Evolutionary conservation across 2,797 vertebrate genomes (phyloP), one percentile per base, ranked within the genome.

Genomic region (Phrynocephalus guinanensis): DNA sequence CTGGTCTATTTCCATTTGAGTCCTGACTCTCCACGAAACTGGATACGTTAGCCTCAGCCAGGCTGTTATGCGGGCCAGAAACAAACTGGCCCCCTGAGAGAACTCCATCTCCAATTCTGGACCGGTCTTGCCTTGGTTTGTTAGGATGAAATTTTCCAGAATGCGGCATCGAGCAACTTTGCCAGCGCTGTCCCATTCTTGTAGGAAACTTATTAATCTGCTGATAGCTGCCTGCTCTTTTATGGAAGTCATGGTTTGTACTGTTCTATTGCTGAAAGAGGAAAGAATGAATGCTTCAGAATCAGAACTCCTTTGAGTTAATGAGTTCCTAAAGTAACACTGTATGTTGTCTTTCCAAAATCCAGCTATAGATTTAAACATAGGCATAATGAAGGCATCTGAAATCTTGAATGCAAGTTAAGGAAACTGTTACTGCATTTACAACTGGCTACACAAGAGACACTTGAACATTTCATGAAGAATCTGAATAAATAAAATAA

Each of bases 31-130:
- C 82, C 79, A 72, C 71, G 67, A 76, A 88, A 95, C 96, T 94
- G 95, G 97, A 98, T 98, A 98, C 96, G 93, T 96, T 89, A 98
- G 96, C 92, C 97, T 97, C 76, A 98, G 96, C 96, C 97, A 98
- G 10, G 97, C 96, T 33, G 95, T 98, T 84, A 98, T 86, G 71
- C 97, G 96, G 60, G 97, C 96, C 91, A 99, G 95, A 89, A 99
- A 98, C 88, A 98, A 96, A 90, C 97, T 98, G 92, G 96, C 95
- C 38, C 97, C 96, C 88, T 98, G 97, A 16, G 97, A 97, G 83
- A 99, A 98, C 91, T 97, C 95, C 88, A 96, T 92, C 94, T 98
- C 97, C 94, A 98, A 92, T 85, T 98, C 97, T 6, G 95, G 94
- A 78, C 94, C 96, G 0, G 96, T 98, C 92, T 97, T 98, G 82